These are phyloP conservation scores for Aquatica leii DNA, from an alignment of 2,888 invertebrate species.

Conservation along the genomic window DNA sequence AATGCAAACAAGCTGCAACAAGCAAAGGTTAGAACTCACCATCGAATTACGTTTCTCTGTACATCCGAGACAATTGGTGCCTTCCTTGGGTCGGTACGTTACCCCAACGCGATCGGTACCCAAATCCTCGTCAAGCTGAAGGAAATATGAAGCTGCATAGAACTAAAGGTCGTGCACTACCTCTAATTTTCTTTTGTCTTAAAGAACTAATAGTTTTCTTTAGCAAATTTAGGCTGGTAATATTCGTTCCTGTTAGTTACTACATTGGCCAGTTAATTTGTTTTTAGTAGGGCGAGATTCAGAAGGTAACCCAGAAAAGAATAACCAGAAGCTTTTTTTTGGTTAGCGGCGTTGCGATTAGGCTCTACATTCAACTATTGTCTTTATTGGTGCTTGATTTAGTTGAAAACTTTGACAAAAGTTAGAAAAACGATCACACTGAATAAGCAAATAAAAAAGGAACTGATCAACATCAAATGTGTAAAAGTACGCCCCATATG, in stretches of 20 bases:
- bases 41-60: constrained; percentile 77
- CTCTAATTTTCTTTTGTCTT: constrained; percentile 19
- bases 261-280: not conserved
- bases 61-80: constrained; percentile 77
- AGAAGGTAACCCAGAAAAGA: constrained; percentile 16
- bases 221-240: constrained; percentile 24
- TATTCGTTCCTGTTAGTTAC: constrained; percentile 30
- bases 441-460: no score
- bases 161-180: constrained; percentile 58
- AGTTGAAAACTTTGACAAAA: no score
- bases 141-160: constrained; percentile 55
- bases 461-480: no score
- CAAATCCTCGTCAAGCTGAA: constrained; percentile 64
- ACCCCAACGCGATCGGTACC: constrained; percentile 68
- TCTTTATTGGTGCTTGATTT: no score
- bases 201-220: constrained; percentile 19
- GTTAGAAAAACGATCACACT: no score
- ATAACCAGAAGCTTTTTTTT: constrained; percentile 7
- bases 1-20: constrained; percentile 26
- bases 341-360: not conserved
- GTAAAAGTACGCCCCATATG: no score
- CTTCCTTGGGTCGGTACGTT: constrained; percentile 70
- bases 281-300: constrained; percentile 18
- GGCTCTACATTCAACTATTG: no score
- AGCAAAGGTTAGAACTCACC: constrained; percentile 67